These are phyloP conservation scores for Schrankia costaestrigalis DNA, from an alignment of 2,888 invertebrate species.

Conservation along the genomic window DNA sequence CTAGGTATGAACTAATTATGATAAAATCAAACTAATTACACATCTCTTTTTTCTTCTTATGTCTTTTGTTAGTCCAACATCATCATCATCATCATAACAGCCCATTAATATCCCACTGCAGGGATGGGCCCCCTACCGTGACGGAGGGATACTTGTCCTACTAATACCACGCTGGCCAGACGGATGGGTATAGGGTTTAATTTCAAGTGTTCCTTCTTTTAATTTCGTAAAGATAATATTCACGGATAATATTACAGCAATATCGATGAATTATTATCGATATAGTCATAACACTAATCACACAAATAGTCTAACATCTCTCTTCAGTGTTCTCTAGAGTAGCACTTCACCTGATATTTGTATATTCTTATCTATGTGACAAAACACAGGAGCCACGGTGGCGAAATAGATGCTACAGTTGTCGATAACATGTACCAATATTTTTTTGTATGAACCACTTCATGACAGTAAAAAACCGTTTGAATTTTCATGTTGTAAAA, in stretches of 20 bases:
- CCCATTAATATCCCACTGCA: too few relatives aligned
- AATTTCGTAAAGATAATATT: too few relatives aligned
- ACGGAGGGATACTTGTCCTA: too few relatives aligned
- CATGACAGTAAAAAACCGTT: conserved; percentile 8
- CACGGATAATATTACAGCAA: too few relatives aligned
- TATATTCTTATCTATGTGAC: conserved; percentile 61
- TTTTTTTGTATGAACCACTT: conserved; percentile 20
- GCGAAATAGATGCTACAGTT: conserved; percentile 62
- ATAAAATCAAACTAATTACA: too few relatives aligned
- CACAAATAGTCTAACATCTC: conserved; percentile 46
- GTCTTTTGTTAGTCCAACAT: neutral
- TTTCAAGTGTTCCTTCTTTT: too few relatives aligned
- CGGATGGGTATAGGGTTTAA: too few relatives aligned
- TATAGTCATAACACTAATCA: conserved; percentile 15
- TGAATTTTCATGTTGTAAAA: neutral
- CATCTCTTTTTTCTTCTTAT: too few relatives aligned
- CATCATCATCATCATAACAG: too few relatives aligned
- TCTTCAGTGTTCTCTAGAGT: conserved; percentile 45
- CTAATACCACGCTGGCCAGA: too few relatives aligned
- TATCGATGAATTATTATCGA: conserved; percentile 13
- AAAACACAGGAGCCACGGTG: conserved; percentile 58
- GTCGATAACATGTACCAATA: conserved; percentile 29
- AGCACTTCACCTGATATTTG: conserved; percentile 69
- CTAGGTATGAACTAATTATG: too few relatives aligned
- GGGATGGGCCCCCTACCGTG: too few relatives aligned